Evolutionary conservation across 1,140 invertebrate genomes (phyloP).

Genomic region (Temnothorax longispinosus): DNA sequence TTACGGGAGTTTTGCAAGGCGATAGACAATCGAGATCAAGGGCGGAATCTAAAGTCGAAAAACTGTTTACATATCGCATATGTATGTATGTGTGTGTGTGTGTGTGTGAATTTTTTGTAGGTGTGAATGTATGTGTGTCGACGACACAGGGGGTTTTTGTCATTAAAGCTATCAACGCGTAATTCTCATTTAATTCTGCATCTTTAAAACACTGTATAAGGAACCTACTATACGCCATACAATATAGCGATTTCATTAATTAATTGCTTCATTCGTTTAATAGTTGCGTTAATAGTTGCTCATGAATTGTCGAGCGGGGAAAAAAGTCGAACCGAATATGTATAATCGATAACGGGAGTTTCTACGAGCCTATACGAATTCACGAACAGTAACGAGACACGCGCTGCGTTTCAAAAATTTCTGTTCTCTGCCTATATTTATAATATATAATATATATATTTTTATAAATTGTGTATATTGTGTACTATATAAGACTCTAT

Average conservation of each 20-base stretch:
- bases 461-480: constrained; percentile 52
- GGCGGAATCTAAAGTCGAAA: constrained; percentile 30
- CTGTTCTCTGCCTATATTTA: constrained; percentile 56
- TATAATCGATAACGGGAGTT: constrained; percentile 49
- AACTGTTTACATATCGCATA: background rate
- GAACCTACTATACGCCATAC: constrained; percentile 48
- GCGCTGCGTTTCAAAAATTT: constrained; percentile 60
- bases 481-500: constrained; percentile 63
- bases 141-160: constrained; percentile 38
- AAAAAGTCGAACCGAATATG: constrained; percentile 47
- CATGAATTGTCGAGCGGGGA: constrained; percentile 29
- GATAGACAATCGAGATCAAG: constrained; percentile 38
- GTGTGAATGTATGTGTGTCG: background rate
- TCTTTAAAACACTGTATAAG: constrained; percentile 45
- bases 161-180: constrained; percentile 44
- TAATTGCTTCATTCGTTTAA: constrained; percentile 60
- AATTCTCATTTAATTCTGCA: constrained; percentile 25
- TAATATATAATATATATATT: constrained; percentile 49
- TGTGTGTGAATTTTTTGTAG: background rate
- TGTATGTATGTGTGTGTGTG: background rate
- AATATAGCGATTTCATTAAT: constrained; percentile 54
- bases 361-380: constrained; percentile 63
- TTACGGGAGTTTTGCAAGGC: constrained; percentile 46
- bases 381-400: constrained; percentile 69
- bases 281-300: constrained; percentile 8